phyloP scores from a whole-genome alignment of 2,797 vertebrate species.

The Cirrhinus mrigala region DNA sequence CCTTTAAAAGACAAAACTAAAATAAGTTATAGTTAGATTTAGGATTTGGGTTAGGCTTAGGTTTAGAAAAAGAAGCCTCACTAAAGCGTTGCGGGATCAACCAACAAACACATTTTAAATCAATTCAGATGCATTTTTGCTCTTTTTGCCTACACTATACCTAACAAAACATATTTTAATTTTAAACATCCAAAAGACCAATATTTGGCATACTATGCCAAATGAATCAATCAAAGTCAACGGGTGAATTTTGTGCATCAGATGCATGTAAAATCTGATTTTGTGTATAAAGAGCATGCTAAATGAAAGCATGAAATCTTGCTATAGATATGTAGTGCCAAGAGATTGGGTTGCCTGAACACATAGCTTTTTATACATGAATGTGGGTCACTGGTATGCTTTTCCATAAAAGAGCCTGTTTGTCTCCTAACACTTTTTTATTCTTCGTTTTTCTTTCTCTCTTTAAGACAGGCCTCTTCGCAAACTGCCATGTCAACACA shows the following conservation, averaged over 20 bases:
- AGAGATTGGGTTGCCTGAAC: background rate
- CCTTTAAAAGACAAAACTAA: background rate
- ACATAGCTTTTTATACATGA: background rate
- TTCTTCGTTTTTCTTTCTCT: background rate
- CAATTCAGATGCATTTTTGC: background rate
- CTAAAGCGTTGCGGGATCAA: background rate
- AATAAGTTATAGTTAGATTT: background rate
- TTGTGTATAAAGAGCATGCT: background rate
- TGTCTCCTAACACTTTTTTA: slow-evolving; percentile 3
- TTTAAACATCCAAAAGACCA: slow-evolving; percentile 4
- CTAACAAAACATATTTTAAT: background rate
- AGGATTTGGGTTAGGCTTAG: background rate
- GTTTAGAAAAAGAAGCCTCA: background rate
- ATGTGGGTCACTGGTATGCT: slow-evolving; percentile 1
- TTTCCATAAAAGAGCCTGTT: background rate
- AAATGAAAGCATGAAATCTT: background rate
- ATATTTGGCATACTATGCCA: background rate
- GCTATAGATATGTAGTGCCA: background rate
- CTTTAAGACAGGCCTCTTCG: slow-evolving; percentile 44
- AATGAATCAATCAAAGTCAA: background rate
- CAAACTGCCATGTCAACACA: slow-evolving; percentile 41
- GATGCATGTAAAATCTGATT: background rate
- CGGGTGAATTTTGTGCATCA: background rate
- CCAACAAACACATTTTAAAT: background rate
- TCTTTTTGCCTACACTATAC: background rate